phyloP scores from a whole-genome alignment of 37 sponge, comb jelly and placozoan species.

The Beroe ovata region DNA sequence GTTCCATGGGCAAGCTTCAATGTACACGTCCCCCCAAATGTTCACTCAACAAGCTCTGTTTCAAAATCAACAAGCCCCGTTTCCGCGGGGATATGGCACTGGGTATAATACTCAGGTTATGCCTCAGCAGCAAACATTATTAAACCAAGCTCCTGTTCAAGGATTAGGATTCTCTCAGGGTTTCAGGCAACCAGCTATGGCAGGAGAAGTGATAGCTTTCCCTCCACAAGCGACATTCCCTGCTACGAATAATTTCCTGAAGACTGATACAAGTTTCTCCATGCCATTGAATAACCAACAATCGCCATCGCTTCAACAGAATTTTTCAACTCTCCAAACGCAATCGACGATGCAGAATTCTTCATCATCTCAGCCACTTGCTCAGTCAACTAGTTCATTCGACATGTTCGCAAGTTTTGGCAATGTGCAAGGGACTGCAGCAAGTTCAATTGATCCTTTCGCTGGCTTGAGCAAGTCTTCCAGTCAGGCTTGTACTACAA shows the following conservation, averaged over 20 bases:
- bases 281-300: not conserved
- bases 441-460: not conserved
- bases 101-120: not conserved
- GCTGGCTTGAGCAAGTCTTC: not conserved
- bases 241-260: not conserved
- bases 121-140: not conserved
- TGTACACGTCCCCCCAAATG: not conserved
- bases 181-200: not conserved
- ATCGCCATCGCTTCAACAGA: not conserved
- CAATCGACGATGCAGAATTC: not conserved
- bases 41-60: not conserved
- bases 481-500: too few species aligned
- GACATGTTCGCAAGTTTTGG: not conserved
- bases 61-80: not conserved
- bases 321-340: not conserved
- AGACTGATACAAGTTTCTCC: not conserved
- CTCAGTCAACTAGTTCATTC: not conserved
- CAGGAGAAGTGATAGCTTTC: too few species aligned
- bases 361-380: not conserved
- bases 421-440: not conserved
- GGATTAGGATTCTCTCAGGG: not conserved
- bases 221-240: not conserved
- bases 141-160: not conserved
- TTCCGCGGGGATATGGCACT: conserved; percentile 14
- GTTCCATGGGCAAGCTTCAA: not conserved